Evolutionary conservation across 2,797 vertebrate genomes (phyloP).

Genomic region (Podarcis siculus): DNA sequence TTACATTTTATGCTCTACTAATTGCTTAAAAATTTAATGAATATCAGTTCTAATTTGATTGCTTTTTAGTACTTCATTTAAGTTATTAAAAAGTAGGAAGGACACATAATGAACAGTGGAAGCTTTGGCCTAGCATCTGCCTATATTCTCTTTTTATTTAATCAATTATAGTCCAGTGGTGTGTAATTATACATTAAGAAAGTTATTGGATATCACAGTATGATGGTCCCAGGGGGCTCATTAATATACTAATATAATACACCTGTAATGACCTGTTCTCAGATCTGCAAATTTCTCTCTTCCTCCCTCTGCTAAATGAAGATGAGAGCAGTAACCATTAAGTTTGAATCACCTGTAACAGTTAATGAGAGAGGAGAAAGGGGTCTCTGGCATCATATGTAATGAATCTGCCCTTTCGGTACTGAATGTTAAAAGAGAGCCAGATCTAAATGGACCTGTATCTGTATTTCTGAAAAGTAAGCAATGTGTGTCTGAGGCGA

Average conservation of each 20-base stretch:
- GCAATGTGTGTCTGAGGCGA: background rate
- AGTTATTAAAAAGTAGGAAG: conserved; percentile 82
- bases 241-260: conserved; percentile 82
- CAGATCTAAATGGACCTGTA: background rate
- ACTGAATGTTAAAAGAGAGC: conserved; percentile 39
- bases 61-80: conserved; percentile 81
- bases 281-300: conserved; percentile 76
- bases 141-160: conserved; percentile 84
- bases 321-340: conserved; percentile 79
- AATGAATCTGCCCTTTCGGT: conserved; percentile 68
- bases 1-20: conserved; percentile 79
- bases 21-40: conserved; percentile 83
- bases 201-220: conserved; percentile 81
- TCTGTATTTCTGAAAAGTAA: background rate
- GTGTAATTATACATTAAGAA: conserved; percentile 85
- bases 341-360: conserved; percentile 76
- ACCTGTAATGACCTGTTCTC: conserved; percentile 81
- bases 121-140: conserved; percentile 80
- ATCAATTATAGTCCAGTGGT: conserved; percentile 82
- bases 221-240: conserved; percentile 77
- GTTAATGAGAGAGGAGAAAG: conserved; percentile 71
- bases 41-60: conserved; percentile 81
- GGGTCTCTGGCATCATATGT: conserved; percentile 59
- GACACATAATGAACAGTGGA: conserved; percentile 79
- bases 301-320: conserved; percentile 75